These are phyloP conservation scores for Bursaphelenchus okinawaensis DNA, from an alignment of 2,888 invertebrate species.

Conservation along the genomic window DNA sequence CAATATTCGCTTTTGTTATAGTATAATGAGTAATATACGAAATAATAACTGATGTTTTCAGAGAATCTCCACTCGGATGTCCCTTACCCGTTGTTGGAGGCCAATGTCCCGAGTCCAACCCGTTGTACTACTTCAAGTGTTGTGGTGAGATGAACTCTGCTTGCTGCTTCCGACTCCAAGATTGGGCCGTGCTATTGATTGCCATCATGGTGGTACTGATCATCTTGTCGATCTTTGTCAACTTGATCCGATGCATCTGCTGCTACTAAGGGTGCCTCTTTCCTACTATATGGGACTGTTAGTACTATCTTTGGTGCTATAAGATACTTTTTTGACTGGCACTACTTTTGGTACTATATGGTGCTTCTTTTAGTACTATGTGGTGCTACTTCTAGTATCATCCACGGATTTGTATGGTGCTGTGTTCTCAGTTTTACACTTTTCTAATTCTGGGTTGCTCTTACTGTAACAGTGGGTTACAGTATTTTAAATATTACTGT, in stretches of 20 bases:
- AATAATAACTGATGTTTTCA: slow-evolving; percentile 15
- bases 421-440: not conserved
- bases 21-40: not conserved
- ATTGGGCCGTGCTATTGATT: slow-evolving; percentile 43
- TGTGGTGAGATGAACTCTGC: slow-evolving; percentile 39
- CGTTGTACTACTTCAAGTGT: slow-evolving; percentile 47
- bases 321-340: too few relatives aligned
- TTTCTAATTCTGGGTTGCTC: not conserved
- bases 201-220: slow-evolving; percentile 37
- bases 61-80: slow-evolving; percentile 35
- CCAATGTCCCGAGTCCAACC: slow-evolving; percentile 43
- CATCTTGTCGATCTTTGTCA: slow-evolving; percentile 42
- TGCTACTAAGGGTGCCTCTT: slow-evolving; percentile 28
- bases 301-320: not conserved
- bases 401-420: too few relatives aligned
- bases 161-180: slow-evolving; percentile 49
- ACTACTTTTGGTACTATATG: too few relatives aligned
- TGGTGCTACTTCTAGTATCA: not conserved
- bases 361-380: not conserved
- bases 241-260: slow-evolving; percentile 45
- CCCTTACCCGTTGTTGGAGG: slow-evolving; percentile 44
- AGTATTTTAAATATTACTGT: not conserved
- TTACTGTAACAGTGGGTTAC: not conserved
- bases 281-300: not conserved
- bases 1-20: not conserved